Evolutionary conservation across 1,140 invertebrate species (phyloP).

Genomic region (Conus betulinus): DNA sequence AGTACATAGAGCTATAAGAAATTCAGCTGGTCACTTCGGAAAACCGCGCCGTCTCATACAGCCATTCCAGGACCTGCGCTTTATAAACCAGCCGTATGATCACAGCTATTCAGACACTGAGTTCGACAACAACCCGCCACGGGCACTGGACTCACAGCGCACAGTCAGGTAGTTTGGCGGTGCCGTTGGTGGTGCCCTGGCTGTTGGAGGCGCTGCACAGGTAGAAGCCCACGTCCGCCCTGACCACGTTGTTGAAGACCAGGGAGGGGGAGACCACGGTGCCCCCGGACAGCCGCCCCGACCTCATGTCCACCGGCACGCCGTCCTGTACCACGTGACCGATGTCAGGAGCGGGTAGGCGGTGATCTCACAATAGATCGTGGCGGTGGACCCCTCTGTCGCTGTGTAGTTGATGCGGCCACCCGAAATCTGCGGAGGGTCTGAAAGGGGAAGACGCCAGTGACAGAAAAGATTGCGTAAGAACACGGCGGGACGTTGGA

Average conservation of each 20-base stretch:
- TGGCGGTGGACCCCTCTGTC: conserved; percentile 8
- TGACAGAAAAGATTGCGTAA: too few relatives aligned
- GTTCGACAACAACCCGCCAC: too few relatives aligned
- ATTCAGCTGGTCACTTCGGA: too few relatives aligned
- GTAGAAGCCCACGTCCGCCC: conserved; percentile 10
- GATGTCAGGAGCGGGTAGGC: neutral
- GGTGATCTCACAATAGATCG: neutral
- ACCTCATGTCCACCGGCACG: neutral
- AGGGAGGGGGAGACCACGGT: neutral
- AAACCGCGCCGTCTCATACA: too few relatives aligned
- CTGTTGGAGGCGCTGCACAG: conserved; percentile 13
- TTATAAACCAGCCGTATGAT: too few relatives aligned
- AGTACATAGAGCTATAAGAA: too few relatives aligned
- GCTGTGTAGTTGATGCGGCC: conserved; percentile 11
- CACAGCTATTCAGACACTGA: too few relatives aligned
- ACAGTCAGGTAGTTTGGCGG: neutral
- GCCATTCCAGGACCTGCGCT: too few relatives aligned
- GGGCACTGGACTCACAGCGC: neutral
- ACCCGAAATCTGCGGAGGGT: neutral
- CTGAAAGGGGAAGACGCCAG: neutral
- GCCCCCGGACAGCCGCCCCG: neutral
- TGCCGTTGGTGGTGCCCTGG: conserved; percentile 10
- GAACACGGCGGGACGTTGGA: too few relatives aligned
- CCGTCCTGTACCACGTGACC: conserved; percentile 28
- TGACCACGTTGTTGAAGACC: neutral